Evolutionary conservation across 2,113 vertebrate genomes (phyloP).

Genomic region (Campylomormyrus tamandua): DNA sequence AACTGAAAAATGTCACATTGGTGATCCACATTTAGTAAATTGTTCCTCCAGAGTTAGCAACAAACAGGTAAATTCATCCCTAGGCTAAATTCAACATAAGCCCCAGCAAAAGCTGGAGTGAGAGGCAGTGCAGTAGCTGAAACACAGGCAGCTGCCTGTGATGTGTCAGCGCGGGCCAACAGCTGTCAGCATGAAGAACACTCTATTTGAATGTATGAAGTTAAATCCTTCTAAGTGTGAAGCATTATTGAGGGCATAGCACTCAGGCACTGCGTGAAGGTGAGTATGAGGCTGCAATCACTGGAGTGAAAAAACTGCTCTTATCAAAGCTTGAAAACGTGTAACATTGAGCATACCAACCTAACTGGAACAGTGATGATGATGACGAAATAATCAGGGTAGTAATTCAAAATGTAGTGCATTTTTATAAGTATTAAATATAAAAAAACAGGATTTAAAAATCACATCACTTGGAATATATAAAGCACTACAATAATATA

Average conservation of each 20-base stretch:
- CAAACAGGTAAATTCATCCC: not conserved
- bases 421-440: not conserved
- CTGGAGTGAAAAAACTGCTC: not conserved
- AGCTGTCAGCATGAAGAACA: not conserved
- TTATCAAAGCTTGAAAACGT: not conserved
- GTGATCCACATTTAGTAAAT: not conserved
- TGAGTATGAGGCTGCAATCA: not conserved
- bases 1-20: conserved; percentile 2
- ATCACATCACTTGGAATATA: not conserved
- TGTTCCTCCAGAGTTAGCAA: not conserved
- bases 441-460: not conserved
- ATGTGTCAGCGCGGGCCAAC: not conserved
- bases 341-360: not conserved
- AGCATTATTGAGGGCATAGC: not conserved
- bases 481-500: not conserved
- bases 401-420: not conserved
- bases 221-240: not conserved
- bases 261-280: conserved; percentile 6
- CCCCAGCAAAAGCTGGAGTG: not conserved
- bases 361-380: not conserved
- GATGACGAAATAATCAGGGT: not conserved
- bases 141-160: not conserved
- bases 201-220: conserved; percentile 6
- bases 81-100: not conserved
- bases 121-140: not conserved